Percentiles rank a stretch among this genome's conserved stretches.
Evolutionary conservation across 1,140 invertebrate genomes (phyloP).

Genomic region (Nilaparvata lugens): DNA sequence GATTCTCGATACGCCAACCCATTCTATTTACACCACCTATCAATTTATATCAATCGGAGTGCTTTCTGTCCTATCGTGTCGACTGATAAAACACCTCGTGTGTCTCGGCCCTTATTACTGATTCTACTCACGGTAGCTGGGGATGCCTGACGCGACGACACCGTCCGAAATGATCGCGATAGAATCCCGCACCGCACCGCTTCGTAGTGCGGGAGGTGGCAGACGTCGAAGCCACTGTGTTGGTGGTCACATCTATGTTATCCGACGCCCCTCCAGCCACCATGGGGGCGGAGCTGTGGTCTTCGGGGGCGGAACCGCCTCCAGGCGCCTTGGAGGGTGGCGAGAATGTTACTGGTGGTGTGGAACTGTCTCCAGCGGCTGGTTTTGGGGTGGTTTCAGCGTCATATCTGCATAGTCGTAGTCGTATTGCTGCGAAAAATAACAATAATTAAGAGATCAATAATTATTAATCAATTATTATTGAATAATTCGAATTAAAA

Average conservation of each 20-base stretch:
- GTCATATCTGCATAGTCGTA: slow-evolving; percentile 42
- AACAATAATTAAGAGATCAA: too few relatives aligned
- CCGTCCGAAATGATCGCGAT: slow-evolving; percentile 25
- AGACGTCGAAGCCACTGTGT: not conserved
- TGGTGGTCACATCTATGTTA: slow-evolving; percentile 5
- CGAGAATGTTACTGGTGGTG: slow-evolving; percentile 11
- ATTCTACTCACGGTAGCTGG: slow-evolving; percentile 18
- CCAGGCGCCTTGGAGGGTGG: not conserved
- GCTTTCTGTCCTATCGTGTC: too few relatives aligned
- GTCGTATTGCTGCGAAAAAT: slow-evolving; percentile 29
- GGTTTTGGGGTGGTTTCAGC: slow-evolving; percentile 30
- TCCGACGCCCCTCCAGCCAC: not conserved
- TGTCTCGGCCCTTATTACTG: not conserved
- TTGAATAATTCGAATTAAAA: too few relatives aligned
- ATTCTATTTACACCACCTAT: too few relatives aligned
- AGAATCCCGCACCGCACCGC: slow-evolving; percentile 28
- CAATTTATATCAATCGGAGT: too few relatives aligned
- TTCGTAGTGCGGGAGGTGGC: slow-evolving; percentile 12
- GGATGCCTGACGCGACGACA: slow-evolving; percentile 27
- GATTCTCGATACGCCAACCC: too few relatives aligned
- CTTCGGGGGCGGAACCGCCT: not conserved
- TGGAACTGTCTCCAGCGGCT: slow-evolving; percentile 16
- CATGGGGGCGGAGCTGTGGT: not conserved
- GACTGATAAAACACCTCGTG: too few relatives aligned
- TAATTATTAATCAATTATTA: too few relatives aligned